Evolutionary conservation across 2,797 vertebrate genomes (phyloP).

Genomic region (Protosalanx chinensis): DNA sequence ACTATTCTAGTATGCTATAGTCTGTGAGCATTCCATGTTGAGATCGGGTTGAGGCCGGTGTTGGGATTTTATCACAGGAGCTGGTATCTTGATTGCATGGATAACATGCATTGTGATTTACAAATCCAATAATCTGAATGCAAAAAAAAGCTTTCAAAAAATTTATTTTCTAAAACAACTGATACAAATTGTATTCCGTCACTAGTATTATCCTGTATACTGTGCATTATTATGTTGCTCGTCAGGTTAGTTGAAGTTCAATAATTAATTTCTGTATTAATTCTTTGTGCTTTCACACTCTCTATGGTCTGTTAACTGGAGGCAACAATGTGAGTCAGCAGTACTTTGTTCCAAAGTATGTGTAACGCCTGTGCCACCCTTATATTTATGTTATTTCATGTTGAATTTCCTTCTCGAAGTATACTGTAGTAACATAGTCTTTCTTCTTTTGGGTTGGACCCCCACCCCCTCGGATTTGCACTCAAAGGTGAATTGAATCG

Average conservation of each 20-base stretch:
- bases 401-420: slow-evolving; percentile 21
- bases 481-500: slow-evolving; percentile 36
- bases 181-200: not conserved
- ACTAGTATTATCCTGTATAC: not conserved
- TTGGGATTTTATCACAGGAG: not conserved
- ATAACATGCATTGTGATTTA: not conserved
- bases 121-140: not conserved
- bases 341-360: not conserved
- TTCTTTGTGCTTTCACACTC: slow-evolving; percentile 1
- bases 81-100: not conserved
- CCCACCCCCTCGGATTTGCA: not conserved
- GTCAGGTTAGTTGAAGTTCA: slow-evolving; percentile 3
- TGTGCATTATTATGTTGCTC: not conserved
- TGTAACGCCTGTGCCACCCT: slow-evolving; percentile 12
- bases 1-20: slow-evolving; percentile 9
- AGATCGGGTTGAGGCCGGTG: too few species aligned
- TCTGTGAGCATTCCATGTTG: not conserved
- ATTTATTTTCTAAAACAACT: not conserved
- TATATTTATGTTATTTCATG: slow-evolving; percentile 12
- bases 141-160: too few species aligned
- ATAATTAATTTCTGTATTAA: slow-evolving; percentile 27
- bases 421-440: not conserved
- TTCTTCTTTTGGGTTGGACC: slow-evolving; percentile 25
- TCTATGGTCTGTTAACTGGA: not conserved
- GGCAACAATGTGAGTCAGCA: not conserved